Evolutionary conservation across 2,797 vertebrate species (phyloP).

Genomic region (Hypotaenidia okinawae): DNA sequence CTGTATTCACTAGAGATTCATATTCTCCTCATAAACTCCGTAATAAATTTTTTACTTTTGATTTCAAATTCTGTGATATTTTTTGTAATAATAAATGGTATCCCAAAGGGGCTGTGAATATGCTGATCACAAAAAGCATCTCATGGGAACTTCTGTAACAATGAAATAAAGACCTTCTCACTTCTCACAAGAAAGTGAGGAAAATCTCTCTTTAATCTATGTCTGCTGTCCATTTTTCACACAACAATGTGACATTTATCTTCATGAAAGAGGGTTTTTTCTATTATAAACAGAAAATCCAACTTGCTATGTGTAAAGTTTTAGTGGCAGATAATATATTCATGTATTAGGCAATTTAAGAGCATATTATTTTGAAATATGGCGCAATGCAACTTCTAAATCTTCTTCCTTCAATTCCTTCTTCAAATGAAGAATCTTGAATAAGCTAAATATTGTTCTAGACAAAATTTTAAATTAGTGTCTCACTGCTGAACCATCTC

Average conservation of each 20-base stretch:
- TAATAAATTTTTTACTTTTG: slow-evolving; percentile 73
- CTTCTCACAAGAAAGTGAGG: neutral
- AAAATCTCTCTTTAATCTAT: neutral
- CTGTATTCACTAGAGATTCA: slow-evolving; percentile 65
- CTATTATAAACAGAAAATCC: neutral
- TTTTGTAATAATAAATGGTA: slow-evolving; percentile 67
- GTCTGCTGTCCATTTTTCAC: neutral
- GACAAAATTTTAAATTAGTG: neutral
- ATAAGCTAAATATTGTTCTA: neutral
- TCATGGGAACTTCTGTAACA: neutral
- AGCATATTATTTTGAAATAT: neutral
- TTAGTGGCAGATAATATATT: neutral
- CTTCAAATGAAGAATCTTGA: neutral
- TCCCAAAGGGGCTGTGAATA: slow-evolving; percentile 58
- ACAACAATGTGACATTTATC: neutral
- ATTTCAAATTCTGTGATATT: slow-evolving; percentile 66
- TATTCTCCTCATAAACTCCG: slow-evolving; percentile 62
- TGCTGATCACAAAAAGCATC: slow-evolving; percentile 24
- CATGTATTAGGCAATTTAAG: neutral
- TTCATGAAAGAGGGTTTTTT: neutral
- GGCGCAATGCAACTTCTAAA: neutral
- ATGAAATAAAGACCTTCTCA: neutral
- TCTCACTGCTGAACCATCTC: neutral
- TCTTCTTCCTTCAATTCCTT: neutral
- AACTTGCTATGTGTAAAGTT: neutral